These are phyloP conservation scores for Leuciscus waleckii DNA, from an alignment of 2,797 vertebrate species.

Conservation along the genomic window DNA sequence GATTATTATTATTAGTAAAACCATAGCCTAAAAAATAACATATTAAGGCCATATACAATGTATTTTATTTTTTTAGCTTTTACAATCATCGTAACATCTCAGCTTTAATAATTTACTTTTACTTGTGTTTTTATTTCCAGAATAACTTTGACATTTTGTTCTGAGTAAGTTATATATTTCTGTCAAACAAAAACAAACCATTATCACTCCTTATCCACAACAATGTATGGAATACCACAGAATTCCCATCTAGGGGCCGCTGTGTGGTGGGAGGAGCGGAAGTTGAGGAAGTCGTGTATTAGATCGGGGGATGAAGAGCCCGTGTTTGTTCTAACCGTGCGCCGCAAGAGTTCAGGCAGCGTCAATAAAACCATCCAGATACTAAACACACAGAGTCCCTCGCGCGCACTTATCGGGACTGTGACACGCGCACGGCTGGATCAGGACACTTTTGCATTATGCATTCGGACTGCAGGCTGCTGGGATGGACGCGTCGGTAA, in stretches of 20 bases:
- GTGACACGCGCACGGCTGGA: constrained; percentile 60
- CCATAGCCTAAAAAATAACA: neutral
- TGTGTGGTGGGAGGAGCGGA: constrained; percentile 74
- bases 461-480: constrained; percentile 81
- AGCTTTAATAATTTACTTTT: neutral
- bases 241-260: constrained; percentile 63
- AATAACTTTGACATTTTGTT: neutral
- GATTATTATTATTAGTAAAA: too few relatives aligned
- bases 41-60: neutral
- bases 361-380: constrained; percentile 4
- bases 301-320: constrained; percentile 64
- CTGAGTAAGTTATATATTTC: neutral
- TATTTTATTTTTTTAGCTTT: too few relatives aligned
- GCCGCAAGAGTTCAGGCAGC: constrained; percentile 34
- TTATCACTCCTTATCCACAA: constrained; percentile 14
- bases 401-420: neutral
- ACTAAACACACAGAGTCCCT: constrained; percentile 9
- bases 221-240: constrained; percentile 25
- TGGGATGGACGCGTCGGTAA: constrained; percentile 84
- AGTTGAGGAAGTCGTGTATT: constrained; percentile 78
- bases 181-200: neutral
- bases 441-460: constrained; percentile 74
- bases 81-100: too few relatives aligned
- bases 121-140: neutral
- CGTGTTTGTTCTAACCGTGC: constrained; percentile 27